These are phyloP conservation scores for Schlechtendalia chinensis DNA, from an alignment of 1,140 invertebrate genomes.

Conservation along the genomic window DNA sequence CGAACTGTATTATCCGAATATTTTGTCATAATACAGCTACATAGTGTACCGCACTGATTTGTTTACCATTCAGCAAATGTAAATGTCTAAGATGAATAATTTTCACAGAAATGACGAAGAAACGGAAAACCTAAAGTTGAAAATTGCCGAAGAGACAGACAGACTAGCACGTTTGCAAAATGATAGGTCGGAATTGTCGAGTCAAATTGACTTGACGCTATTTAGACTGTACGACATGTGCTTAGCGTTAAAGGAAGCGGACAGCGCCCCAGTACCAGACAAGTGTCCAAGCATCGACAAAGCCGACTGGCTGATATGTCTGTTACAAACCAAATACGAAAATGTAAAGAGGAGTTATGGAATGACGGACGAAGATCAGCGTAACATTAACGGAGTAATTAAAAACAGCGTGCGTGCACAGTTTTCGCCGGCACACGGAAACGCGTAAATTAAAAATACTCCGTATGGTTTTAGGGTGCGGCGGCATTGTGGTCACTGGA, in stretches of 20 bases:
- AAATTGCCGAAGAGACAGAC: neutral
- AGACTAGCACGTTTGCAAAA: constrained; percentile 12
- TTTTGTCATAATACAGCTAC: no score
- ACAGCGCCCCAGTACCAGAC: constrained; percentile 52
- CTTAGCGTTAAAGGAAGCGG: constrained; percentile 55
- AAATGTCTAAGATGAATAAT: neutral
- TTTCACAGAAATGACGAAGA: constrained; percentile 20
- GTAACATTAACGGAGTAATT: neutral
- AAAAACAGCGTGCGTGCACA: neutral
- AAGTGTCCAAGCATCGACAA: constrained; percentile 51
- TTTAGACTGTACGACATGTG: constrained; percentile 38
- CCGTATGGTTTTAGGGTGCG: neutral
- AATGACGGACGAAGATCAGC: neutral
- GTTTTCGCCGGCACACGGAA: no score
- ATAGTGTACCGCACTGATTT: no score
- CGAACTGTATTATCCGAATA: no score
- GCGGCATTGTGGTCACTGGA: constrained; percentile 14
- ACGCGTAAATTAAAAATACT: no score
- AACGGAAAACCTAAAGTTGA: neutral
- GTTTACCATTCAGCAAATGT: no score
- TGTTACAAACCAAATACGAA: constrained; percentile 50
- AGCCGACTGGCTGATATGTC: constrained; percentile 51
- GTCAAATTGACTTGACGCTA: constrained; percentile 15
- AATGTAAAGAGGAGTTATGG: constrained; percentile 1
- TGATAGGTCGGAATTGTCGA: neutral